phyloP scores from a whole-genome alignment of 2,797 vertebrate species.

The Sebastes miniatus region DNA sequence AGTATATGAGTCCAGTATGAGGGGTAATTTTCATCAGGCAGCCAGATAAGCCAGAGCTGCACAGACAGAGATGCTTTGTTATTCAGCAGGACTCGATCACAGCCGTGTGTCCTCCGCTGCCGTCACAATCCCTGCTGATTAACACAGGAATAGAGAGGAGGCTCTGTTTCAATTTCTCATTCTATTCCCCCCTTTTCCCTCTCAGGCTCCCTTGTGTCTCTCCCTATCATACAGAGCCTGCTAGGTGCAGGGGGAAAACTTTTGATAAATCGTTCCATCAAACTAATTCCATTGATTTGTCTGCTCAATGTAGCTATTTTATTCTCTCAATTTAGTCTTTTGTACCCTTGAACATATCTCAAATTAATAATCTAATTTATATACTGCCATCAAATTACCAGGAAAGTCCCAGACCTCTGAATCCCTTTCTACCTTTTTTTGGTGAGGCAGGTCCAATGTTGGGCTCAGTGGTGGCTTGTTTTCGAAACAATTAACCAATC shows the following conservation, averaged over 20 bases:
- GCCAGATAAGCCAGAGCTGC: conserved; percentile 61
- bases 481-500: background rate
- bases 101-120: conserved; percentile 40
- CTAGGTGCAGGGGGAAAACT: background rate
- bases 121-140: conserved; percentile 67
- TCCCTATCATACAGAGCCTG: background rate
- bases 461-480: background rate
- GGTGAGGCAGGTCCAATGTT: background rate
- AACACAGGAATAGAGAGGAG: conserved; percentile 48
- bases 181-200: background rate
- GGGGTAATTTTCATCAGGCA: conserved; percentile 69
- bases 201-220: background rate
- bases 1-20: conserved; percentile 53
- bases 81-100: conserved; percentile 49
- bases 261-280: background rate
- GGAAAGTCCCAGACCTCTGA: background rate
- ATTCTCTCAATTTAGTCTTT: background rate
- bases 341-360: background rate
- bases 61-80: conserved; percentile 60
- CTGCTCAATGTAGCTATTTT: background rate
- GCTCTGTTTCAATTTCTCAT: conserved; percentile 16
- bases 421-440: background rate
- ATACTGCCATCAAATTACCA: background rate
- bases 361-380: background rate
- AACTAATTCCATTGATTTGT: background rate